Evolutionary conservation across 1,140 invertebrate species (phyloP), one percentile per base, ranked within the genome.

Genomic region (Vollenhovia emeryi): DNA sequence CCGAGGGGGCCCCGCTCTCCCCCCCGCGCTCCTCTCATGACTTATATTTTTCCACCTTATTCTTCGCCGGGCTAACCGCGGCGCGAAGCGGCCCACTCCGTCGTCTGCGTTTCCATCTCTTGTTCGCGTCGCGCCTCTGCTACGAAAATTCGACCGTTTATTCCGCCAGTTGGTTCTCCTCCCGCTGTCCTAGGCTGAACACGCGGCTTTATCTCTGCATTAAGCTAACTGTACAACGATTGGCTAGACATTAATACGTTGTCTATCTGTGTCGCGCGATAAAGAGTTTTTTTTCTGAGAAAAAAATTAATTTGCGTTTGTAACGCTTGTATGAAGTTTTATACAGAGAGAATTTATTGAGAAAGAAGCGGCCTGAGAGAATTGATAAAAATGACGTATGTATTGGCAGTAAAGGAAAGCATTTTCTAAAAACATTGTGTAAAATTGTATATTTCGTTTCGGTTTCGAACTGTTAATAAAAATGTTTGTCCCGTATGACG

Each of bases 21-120:
- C 52, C 48, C 52, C 13, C n/a, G 15, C 33, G 27, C 69, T 48
- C 27, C 43, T 52, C 52, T 76, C 80, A 50, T 84, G 90, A 87
- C 84, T 93, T 91, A 89, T 90, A 90, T 91, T 93, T 91, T 91
- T 89, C 88, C 78, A 87, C 85, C 87, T 82, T 87, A 62, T 86
- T 86, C 78, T 84, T 90, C 59, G 52, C 18, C 24, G 84, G 40
- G 60, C 40, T 78, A 59, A 50, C 76, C 69, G n/a, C 45, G 30
- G 18, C 57, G 18, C 24, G n/a, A 68, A 45, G 48, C 59, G 36
- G 27, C 15, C 18, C 57, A 43, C n/a, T 2, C 21, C 21, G 52
- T 50, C 50, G 33, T 69, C 24, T 50, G 2, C 18, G 40, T 57
- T 15, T 11, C 24, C 18, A 57, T 66, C 52, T 30, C 78, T 45